Base-by-base conservation (phyloP, 2,113 vertebrate genomes). In the Calidris pygmaea region DNA sequence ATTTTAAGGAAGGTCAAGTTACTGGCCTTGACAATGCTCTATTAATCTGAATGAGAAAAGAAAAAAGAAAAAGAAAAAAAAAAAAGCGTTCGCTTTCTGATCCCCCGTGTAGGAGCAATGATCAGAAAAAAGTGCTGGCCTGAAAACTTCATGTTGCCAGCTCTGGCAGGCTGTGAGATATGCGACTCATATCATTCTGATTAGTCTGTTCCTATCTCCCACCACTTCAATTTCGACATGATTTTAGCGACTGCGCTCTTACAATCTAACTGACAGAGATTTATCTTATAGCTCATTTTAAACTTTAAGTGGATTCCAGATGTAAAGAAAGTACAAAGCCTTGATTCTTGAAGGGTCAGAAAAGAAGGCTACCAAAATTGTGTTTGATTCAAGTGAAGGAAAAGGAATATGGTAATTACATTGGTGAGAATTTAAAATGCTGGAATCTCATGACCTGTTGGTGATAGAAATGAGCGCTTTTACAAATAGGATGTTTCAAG, bases 1-100 rank as follows among this genome's bases (percentile, higher is more conserved):
- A 72, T 96, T 94, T 96, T 94, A 93, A 96, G 92, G 93, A 96
- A 97, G 96, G 95, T 96, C 96, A 96, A 95, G 86, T 94, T 93
- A 81, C 86, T 58, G 93, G 96, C 93, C 96, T 96, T 96, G 96
- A 96, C 95, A 97, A 96, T 85, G 52, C 80, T 89, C 96, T 92
- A 96, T 97, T 96, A 93, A 96, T 96, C 96, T 95, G 96, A 96
- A 95, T 92, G 77, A 87, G 95, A 85, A 82, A 94, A 90, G 72
- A 76, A 72, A 52, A 90, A 74, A 93, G 48, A 14, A 48, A 35
- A 13, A 29, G 8, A 47, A 47, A 53, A 48, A 60, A n/a, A 76
- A 59, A 92, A 56, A 97, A 68, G 90, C 32, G 73, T 72, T 60
- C 95, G 68, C 68, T 95, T 93, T 87, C 85, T 85, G 80, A 87